Evolutionary conservation across 2,888 invertebrate genomes (phyloP).

Genomic region (Agelastica alni): DNA sequence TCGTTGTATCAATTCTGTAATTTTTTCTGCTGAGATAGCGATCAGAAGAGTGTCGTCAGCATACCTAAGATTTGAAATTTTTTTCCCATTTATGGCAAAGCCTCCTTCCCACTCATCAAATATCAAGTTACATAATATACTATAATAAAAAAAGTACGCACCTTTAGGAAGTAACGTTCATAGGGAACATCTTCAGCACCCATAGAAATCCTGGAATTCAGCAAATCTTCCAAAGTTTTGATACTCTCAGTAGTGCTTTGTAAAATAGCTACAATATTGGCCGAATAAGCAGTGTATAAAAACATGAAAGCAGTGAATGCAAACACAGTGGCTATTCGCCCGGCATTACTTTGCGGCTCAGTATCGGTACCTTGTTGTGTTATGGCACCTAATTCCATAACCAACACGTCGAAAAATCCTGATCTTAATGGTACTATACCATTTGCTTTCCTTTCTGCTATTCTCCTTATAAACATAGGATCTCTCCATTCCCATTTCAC

Average conservation of each 20-base stretch:
- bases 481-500: conserved; percentile 49
- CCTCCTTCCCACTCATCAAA: too few relatives aligned
- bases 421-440: conserved; percentile 33
- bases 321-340: conserved; percentile 53
- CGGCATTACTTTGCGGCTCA: conserved; percentile 57
- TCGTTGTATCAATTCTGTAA: too few relatives aligned
- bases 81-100: too few relatives aligned
- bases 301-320: conserved; percentile 58
- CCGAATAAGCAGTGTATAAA: conserved; percentile 69
- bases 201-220: conserved; percentile 63
- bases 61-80: too few relatives aligned
- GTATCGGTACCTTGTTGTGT: conserved; percentile 58
- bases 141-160: too few relatives aligned
- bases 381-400: conserved; percentile 58
- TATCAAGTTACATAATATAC: too few relatives aligned
- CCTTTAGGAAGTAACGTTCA: conserved; percentile 66
- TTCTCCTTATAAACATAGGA: conserved; percentile 32
- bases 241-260: conserved; percentile 67
- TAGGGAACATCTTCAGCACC: conserved; percentile 65
- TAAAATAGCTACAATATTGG: conserved; percentile 69
- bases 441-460: conserved; percentile 7
- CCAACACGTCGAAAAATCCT: conserved; percentile 43
- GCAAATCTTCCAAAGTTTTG: conserved; percentile 60
- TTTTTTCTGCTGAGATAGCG: too few relatives aligned
- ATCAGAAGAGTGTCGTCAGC: too few relatives aligned